Conservation (phyloP, 2,113 vertebrate genomes). For the Nothocercus julius region DNA sequence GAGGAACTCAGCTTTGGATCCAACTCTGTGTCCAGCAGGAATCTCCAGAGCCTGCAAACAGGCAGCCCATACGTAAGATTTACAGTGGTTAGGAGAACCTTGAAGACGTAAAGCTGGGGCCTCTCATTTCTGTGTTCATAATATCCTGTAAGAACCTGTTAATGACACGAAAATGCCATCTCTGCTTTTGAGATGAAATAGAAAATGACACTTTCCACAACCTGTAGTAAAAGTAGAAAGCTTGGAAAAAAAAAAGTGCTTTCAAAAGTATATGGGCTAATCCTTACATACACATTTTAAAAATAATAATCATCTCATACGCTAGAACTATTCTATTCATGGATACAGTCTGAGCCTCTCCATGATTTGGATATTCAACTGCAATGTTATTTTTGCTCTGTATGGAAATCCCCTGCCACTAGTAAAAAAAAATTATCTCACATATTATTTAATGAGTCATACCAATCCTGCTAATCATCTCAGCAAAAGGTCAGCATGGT, state of each 20-base stretch:
- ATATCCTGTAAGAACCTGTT: not conserved
- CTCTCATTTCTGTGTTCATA: not conserved
- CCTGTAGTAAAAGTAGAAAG: not conserved
- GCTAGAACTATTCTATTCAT: not conserved
- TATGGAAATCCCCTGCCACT: slow-evolving; percentile 31
- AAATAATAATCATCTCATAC: not conserved
- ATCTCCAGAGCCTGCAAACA: too few species aligned
- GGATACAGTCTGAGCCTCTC: not conserved
- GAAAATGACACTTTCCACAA: not conserved
- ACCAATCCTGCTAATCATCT: slow-evolving; percentile 54
- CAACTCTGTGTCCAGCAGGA: too few species aligned
- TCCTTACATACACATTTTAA: not conserved
- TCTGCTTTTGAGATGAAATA: not conserved
- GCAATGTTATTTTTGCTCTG: not conserved
- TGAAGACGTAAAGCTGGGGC: not conserved
- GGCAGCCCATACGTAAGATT: too few species aligned
- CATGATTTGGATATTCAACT: not conserved
- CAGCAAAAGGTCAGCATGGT: slow-evolving; percentile 50
- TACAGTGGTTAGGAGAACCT: too few species aligned
- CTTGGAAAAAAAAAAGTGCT: not conserved
- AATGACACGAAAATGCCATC: not conserved
- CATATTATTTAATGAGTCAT: slow-evolving; percentile 12
- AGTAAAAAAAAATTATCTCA: slow-evolving; percentile 64
- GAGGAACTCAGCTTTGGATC: too few species aligned
- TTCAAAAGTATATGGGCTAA: not conserved